A percentile compares a stretch with the other conserved stretches of the same genome.
Conservation (phyloP, 2,888 invertebrate species). For the Ischnura elegans region DNA sequence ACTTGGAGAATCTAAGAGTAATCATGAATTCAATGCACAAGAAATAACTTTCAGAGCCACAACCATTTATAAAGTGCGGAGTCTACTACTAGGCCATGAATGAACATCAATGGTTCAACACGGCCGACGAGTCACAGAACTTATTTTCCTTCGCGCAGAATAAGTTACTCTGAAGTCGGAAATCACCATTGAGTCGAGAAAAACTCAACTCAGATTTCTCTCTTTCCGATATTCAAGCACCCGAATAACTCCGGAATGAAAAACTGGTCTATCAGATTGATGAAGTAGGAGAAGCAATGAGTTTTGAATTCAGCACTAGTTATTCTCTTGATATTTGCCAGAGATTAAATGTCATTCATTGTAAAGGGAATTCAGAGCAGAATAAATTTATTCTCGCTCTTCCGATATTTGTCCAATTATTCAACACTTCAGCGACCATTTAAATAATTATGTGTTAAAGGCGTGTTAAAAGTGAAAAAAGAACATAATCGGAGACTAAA, state of each 20-base stretch:
- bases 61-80: neutral
- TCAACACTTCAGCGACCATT: too few relatives aligned
- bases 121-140: neutral
- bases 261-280: neutral
- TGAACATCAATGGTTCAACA: neutral
- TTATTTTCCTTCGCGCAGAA: neutral
- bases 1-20: neutral
- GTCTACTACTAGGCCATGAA: neutral
- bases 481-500: too few relatives aligned
- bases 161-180: neutral
- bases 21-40: neutral
- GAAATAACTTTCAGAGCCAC: neutral
- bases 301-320: too few relatives aligned
- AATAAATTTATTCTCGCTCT: too few relatives aligned
- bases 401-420: too few relatives aligned
- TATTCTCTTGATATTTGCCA: neutral
- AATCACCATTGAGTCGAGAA: neutral
- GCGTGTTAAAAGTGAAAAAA: too few relatives aligned
- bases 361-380: too few relatives aligned
- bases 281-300: too few relatives aligned
- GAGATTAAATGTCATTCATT: neutral
- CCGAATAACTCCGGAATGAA: neutral
- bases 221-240: neutral
- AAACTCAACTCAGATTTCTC: neutral
- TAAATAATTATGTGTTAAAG: too few relatives aligned